Base-by-base conservation (phyloP, 2,113 vertebrate species). In the Pavo muticus region DNA sequence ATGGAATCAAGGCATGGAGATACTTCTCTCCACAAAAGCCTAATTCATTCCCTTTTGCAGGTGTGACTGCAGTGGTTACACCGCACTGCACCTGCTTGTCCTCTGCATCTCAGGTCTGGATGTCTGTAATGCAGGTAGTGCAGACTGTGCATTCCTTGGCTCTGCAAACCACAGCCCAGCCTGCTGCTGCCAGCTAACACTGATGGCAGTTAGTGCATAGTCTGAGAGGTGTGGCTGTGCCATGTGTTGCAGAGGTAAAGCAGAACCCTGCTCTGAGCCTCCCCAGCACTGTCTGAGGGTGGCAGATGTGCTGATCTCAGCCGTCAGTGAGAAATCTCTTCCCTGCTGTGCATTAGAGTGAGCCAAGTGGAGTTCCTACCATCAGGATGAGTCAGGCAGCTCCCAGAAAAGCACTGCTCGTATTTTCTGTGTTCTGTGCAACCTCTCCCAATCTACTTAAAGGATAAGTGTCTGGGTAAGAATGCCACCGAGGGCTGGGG, bases 381-480 rank as follows among this genome's bases (percentile, higher is more conserved):
- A 1, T 30, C 44, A 3, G 6, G 50, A 6, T 4, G 50, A 25
- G 40, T 15, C 7, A 10, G 32, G 0, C 4, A 32, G 52, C 10
- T 76, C 65, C 13, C 1, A 0, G 39, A 65, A 20, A 5, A 27
- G 21, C 0, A 9, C 2, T 0, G 4, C 44, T n/a, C 14, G 0
- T 15, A 7, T 32, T 37, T 40, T 13, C 42, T 11, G 50, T 2
- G 4, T 35, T 67, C 56, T 60, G 39, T 40, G 16, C 63, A 20
- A 3, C 14, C 21, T 42, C 63, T 65, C 23, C 40, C 67, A 0
- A 0, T 25, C 15, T 23, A 60, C 48, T 37, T 14, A 13, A 20
- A 8, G 47, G 64, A 12, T 2, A 10, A 8, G 16, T 24, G n/a
- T 25, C 1, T 6, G 73, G 16, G 45, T 4, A 20, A 16, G 64